A percentile compares a stretch with the other conserved stretches of the same genome.
phyloP scores from a whole-genome alignment of 1,140 invertebrate genomes.

The Aporrectodea caliginosa region DNA sequence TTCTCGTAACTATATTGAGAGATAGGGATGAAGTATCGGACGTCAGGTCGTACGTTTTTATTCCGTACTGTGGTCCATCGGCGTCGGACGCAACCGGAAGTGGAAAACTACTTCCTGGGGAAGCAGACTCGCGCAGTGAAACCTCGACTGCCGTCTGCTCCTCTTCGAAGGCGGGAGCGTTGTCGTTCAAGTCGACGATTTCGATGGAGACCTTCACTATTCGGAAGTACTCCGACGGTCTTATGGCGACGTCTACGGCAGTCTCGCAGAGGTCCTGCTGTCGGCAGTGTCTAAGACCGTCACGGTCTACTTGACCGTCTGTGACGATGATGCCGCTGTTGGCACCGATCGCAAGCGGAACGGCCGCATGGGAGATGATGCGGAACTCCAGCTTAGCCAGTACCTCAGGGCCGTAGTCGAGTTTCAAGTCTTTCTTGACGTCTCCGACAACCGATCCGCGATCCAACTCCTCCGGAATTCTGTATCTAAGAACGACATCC shows the following conservation, averaged over 20 bases:
- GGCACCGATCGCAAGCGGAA: conserved; percentile 11
- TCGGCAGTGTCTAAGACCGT: conserved; percentile 6
- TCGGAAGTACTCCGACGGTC: conserved; percentile 11
- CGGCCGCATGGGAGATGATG: not conserved
- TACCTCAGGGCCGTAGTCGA: not conserved
- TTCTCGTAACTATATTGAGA: conserved; percentile 10
- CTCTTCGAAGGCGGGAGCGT: conserved; percentile 25
- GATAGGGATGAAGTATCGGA: conserved; percentile 9
- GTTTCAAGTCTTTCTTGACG: not conserved
- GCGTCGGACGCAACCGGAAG: conserved; percentile 15
- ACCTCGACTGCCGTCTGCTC: not conserved
- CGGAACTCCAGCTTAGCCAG: not conserved
- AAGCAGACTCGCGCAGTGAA: conserved; percentile 9
- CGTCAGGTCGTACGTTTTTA: conserved; percentile 16
- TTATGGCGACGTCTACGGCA: conserved; percentile 13
- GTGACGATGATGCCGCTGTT: conserved; percentile 19
- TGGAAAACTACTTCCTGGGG: conserved; percentile 15
- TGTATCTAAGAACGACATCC: not conserved
- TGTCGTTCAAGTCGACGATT: conserved; percentile 30
- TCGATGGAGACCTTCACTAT: conserved; percentile 25
- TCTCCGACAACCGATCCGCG: not conserved
- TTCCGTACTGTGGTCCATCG: conserved; percentile 24
- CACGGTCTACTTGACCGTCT: conserved; percentile 25
- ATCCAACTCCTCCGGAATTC: conserved; percentile 8
- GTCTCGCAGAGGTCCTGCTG: not conserved